A percentile compares a stretch with the other conserved stretches of the same genome.
phyloP scores from a whole-genome alignment of 2,797 vertebrate species.

The Tangara arthus region DNA sequence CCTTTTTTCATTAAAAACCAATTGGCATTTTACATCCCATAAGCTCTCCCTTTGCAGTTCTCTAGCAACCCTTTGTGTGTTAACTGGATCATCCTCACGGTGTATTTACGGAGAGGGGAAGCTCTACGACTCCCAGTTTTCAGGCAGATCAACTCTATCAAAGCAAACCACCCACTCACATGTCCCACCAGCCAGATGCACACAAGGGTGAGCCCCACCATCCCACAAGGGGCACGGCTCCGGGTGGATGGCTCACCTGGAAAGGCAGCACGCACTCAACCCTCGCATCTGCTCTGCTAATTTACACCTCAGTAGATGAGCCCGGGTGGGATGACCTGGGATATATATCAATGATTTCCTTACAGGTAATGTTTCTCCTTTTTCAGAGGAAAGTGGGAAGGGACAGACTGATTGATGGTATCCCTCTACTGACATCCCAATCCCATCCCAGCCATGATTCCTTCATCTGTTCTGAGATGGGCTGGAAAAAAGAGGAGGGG shows the following conservation, averaged over 20 bases:
- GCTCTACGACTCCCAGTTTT: neutral
- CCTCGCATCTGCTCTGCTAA: neutral
- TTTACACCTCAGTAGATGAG: neutral
- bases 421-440: neutral
- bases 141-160: neutral
- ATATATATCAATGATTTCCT: neutral
- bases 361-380: neutral
- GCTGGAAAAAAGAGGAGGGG: neutral
- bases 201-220: accelerated
- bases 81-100: neutral
- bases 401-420: neutral
- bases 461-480: neutral
- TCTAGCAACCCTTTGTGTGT: neutral
- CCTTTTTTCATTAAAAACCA: neutral
- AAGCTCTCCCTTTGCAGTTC: neutral
- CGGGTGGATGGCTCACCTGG: neutral
- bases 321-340: neutral
- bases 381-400: neutral
- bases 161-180: accelerated
- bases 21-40: accelerated
- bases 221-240: accelerated
- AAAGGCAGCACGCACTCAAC: neutral
- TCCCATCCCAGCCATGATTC: neutral
- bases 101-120: neutral
- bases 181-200: neutral